These are phyloP conservation scores for Caranx ignobilis DNA, from an alignment of 2,113 vertebrate genomes.

Conservation along the genomic window DNA sequence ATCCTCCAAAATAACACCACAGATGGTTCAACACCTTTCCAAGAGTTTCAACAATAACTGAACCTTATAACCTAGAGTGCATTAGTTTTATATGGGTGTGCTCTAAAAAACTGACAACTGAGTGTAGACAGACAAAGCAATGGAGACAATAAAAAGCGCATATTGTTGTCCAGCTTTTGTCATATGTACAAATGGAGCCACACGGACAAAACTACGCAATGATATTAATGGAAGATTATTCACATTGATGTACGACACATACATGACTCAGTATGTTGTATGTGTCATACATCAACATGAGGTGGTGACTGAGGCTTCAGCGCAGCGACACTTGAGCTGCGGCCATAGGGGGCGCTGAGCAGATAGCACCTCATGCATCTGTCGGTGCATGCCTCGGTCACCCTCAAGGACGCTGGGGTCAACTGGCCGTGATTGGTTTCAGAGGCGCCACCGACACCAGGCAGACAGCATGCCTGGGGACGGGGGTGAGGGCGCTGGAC, in stretches of 20 bases:
- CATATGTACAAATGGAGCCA: neutral
- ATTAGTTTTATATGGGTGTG: neutral
- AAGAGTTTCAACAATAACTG: neutral
- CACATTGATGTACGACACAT: too few species aligned
- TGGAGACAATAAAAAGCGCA: neutral
- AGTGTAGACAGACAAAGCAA: neutral
- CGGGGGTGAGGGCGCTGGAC: conserved; percentile 46
- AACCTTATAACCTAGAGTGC: neutral
- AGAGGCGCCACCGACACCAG: conserved; percentile 15
- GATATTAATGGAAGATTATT: neutral
- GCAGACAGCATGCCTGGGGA: conserved; percentile 23
- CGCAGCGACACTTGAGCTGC: conserved; percentile 9
- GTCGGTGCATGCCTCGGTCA: conserved; percentile 27
- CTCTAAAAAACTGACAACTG: neutral
- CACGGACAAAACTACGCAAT: neutral
- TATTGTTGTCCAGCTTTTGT: neutral
- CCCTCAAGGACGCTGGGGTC: conserved; percentile 33
- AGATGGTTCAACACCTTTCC: neutral
- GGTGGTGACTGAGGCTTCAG: neutral
- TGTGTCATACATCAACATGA: neutral
- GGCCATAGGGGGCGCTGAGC: conserved; percentile 24
- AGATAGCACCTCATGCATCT: conserved; percentile 6
- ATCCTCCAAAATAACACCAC: neutral
- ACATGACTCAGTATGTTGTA: conserved; percentile 1
- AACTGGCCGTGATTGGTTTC: conserved; percentile 20